phyloP scores from a whole-genome alignment of 2,888 invertebrate genomes.

The Clostera curtula region DNA sequence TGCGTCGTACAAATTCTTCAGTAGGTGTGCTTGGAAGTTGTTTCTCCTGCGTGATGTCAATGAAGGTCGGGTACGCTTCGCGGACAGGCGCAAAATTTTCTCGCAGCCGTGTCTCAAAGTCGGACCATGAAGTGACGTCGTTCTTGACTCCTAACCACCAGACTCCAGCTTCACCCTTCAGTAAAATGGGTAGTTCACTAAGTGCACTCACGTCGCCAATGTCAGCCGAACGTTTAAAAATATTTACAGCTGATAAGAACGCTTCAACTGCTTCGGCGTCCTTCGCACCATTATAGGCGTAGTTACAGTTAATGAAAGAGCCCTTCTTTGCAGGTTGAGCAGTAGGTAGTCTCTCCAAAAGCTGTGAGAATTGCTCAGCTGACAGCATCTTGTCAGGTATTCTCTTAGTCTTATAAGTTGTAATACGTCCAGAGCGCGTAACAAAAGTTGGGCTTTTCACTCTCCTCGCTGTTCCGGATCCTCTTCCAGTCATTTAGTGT shows the following conservation, averaged over 20 bases:
- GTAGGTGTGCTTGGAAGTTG: not conserved
- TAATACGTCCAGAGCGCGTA: not conserved
- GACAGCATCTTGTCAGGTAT: not conserved
- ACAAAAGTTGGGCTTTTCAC: not conserved
- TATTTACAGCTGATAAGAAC: not conserved
- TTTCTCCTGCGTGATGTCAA: not conserved
- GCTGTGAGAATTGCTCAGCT: not conserved
- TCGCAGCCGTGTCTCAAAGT: constrained; percentile 4
- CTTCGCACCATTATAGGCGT: not conserved
- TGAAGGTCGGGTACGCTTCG: not conserved
- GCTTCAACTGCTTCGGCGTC: not conserved
- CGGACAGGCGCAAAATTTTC: constrained; percentile 3
- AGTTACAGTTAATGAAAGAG: not conserved
- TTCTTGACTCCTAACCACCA: constrained; percentile 6
- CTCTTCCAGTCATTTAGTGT: not conserved
- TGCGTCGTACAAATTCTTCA: not conserved
- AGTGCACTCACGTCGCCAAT: constrained; percentile 2
- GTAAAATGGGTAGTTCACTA: constrained; percentile 2
- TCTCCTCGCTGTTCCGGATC: not conserved
- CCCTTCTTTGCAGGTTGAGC: not conserved
- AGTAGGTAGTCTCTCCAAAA: not conserved
- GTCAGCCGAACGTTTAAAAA: not conserved
- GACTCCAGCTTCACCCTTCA: constrained; percentile 5
- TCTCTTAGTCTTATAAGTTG: not conserved
- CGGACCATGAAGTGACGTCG: not conserved